Percentiles rank a stretch among this genome's conserved stretches.
These are phyloP conservation scores for Phymorhynchus buccinoides DNA, from an alignment of 1,140 invertebrate species.

Conservation along the genomic window DNA sequence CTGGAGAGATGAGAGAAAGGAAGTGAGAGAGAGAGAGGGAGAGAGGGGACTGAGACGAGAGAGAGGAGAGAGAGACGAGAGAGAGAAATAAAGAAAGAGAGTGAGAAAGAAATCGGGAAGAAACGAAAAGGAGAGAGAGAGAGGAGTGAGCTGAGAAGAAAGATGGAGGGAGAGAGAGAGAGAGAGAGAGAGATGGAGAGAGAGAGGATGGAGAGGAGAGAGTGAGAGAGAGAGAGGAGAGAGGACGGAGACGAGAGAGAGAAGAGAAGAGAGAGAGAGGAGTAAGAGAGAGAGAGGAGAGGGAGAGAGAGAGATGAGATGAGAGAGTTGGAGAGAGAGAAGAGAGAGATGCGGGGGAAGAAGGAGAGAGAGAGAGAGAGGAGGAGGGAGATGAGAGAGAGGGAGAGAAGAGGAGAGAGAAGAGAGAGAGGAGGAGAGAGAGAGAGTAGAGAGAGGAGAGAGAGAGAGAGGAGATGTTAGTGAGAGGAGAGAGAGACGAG, in stretches of 20 bases:
- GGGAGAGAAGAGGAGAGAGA: no score
- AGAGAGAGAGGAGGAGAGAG: background rate
- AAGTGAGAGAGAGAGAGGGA: background rate
- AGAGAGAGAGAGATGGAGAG: no score
- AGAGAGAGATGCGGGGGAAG: background rate
- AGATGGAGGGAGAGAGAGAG: no score
- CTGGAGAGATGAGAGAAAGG: no score
- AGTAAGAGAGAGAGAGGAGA: background rate
- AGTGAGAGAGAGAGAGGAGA: background rate
- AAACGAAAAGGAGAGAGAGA: no score
- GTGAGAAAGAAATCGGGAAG: no score
- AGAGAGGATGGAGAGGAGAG: background rate
- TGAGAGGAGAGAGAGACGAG: no score
- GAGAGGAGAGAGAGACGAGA: background rate
- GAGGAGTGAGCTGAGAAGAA: no score
- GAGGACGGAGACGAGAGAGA: background rate
- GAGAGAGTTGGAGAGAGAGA: background rate
- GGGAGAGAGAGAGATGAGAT: background rate
- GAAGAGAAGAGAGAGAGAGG: background rate
- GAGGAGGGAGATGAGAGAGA: no score
- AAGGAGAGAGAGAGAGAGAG: background rate
- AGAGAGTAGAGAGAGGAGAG: background rate
- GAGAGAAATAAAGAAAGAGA: no score
- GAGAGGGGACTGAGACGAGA: background rate
- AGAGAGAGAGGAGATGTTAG: no score